phyloP scores from a whole-genome alignment of 2,113 vertebrate genomes.

The Sarotherodon lohbergeri region DNA sequence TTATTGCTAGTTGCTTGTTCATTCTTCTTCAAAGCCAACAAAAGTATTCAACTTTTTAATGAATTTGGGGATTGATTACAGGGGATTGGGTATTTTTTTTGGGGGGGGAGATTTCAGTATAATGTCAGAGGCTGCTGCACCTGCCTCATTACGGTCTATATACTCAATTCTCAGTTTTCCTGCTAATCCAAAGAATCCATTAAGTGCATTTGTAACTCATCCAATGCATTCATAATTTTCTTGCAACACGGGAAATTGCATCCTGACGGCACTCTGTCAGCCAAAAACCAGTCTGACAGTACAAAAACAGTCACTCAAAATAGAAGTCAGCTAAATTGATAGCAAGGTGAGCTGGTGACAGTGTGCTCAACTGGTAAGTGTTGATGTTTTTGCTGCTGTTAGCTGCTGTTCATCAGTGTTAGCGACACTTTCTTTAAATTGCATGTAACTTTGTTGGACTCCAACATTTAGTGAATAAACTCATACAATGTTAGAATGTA shows the following conservation, averaged over 20 bases:
- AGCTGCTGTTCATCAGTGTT: background rate
- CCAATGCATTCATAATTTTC: background rate
- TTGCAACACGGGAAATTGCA: background rate
- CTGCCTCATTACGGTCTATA: background rate
- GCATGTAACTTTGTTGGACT: background rate
- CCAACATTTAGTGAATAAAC: background rate
- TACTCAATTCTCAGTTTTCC: background rate
- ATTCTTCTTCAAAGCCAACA: background rate
- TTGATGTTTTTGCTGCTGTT: background rate
- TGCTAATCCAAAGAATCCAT: background rate
- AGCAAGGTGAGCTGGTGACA: background rate
- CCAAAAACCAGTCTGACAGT: background rate
- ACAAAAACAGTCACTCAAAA: background rate
- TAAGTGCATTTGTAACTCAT: background rate
- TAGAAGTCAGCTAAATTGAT: background rate
- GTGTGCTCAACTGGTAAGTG: background rate
- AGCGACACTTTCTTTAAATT: background rate
- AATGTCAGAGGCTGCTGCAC: background rate
- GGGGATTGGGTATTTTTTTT: background rate
- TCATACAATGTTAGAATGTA: background rate
- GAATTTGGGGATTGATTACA: background rate
- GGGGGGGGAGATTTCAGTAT: background rate
- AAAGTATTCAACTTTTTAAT: background rate
- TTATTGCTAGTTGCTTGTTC: background rate
- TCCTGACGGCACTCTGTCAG: background rate